Conservation (phyloP, 2,113 vertebrate genomes). For the Ascaphus truei region DNA sequence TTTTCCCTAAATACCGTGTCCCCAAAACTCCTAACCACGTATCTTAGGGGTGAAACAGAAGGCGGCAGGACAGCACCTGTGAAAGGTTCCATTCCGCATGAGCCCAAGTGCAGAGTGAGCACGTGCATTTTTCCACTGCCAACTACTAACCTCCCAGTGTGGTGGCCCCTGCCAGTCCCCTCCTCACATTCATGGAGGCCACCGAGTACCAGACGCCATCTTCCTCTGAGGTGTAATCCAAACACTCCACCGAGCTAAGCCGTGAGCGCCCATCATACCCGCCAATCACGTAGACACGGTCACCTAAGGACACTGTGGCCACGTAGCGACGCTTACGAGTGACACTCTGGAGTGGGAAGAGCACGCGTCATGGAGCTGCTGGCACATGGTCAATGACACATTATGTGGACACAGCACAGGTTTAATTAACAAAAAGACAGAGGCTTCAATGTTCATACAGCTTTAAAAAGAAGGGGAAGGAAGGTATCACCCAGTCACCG, state of each 20-base stretch:
- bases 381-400: not conserved
- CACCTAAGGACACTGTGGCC: slow-evolving; percentile 90
- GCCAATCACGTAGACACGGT: slow-evolving; percentile 93
- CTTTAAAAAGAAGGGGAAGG: not conserved
- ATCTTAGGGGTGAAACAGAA: not conserved
- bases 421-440: not conserved
- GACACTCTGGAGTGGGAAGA: slow-evolving; percentile 74
- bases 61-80: not conserved
- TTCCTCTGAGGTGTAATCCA: slow-evolving; percentile 92
- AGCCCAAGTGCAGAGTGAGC: not conserved
- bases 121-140: not conserved
- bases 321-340: slow-evolving; percentile 93
- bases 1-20: not conserved
- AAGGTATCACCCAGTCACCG: not conserved
- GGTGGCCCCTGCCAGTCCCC: slow-evolving; percentile 91
- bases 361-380: not conserved
- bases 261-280: slow-evolving; percentile 93
- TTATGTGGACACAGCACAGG: not conserved
- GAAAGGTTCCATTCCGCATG: not conserved
- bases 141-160: slow-evolving; percentile 89
- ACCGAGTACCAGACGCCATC: slow-evolving; percentile 97
- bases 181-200: slow-evolving; percentile 93
- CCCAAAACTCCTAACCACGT: not conserved
- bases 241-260: slow-evolving; percentile 93
- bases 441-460: not conserved